Base-by-base conservation (phyloP, 2,888 invertebrate genomes). In the Exocentrus adspersus region DNA sequence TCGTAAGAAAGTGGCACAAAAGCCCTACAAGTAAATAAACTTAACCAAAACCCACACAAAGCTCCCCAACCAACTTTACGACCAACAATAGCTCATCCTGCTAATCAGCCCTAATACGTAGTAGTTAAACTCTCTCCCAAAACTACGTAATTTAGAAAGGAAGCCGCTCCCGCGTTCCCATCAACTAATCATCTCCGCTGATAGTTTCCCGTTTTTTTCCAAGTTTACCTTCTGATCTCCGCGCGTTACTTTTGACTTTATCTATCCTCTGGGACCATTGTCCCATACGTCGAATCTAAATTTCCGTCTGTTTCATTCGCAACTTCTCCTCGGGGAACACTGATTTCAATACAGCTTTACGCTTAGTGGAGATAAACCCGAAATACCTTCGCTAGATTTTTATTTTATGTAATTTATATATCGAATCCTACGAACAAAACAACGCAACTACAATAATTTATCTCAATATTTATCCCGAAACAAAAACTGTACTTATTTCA, bases 231-330 rank as follows among this genome's bases (percentile, higher is more conserved):
- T 69, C 72, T 69, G 72, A 73, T 74, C 71, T 69, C 72, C 73
- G 75, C 77, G 74, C 75, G 78, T 80, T 80, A 80, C 81, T 80
- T 81, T 81, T 82, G 80, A 80, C 81, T 80, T 82, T 83, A 83
- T 83, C 75, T 78, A 79, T 81, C 83, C 83, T 79, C 60, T 62
- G 83, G 82, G 83, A 82, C 77, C 73, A 72, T 70, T 78, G 81
- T 78, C 79, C 80, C 78, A 77, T 75, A 77, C 72, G 72, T 75
- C 72, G 75, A 75, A 75, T 76, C 77, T 75, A 77, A 78, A 78
- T 79, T 79, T 79, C 77, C 75, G 74, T 73, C 75, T 78, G 77
- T 78, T 78, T 78, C 78, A 78, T 77, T 77, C 77, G 72, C 74
- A 73, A 73, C 71, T 66, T 72, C 75, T 76, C 80, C 78, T 71